Evolutionary conservation across 2,888 invertebrate genomes (phyloP).

Genomic region (Achlya flavicornis): DNA sequence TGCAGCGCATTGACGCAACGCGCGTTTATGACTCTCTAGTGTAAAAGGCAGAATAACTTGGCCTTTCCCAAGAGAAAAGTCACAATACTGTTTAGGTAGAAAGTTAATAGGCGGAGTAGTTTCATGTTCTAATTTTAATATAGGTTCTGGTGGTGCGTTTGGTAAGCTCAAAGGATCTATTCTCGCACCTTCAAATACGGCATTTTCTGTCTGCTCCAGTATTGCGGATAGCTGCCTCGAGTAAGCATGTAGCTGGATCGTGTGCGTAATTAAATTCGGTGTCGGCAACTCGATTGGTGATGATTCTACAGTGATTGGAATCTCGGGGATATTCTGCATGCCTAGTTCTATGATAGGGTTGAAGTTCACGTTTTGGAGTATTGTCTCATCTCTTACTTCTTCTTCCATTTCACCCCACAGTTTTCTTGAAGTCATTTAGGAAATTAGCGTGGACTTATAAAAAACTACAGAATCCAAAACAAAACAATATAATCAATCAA

Average conservation of each 20-base stretch:
- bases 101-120: conserved; percentile 68
- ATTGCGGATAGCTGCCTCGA: conserved; percentile 64
- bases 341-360: conserved; percentile 80
- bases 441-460: background rate
- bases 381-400: conserved; percentile 59
- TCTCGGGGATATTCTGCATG: conserved; percentile 80
- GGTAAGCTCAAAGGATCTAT: conserved; percentile 66
- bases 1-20: conserved; percentile 73
- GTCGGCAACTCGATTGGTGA: conserved; percentile 74
- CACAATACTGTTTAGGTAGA: conserved; percentile 71
- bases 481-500: no score
- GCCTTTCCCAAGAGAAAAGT: conserved; percentile 74
- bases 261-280: conserved; percentile 75
- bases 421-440: conserved; percentile 56
- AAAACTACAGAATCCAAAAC: no score
- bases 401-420: conserved; percentile 77
- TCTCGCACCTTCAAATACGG: conserved; percentile 62
- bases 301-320: conserved; percentile 74
- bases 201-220: conserved; percentile 66
- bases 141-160: conserved; percentile 62
- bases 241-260: conserved; percentile 72
- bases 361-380: conserved; percentile 75
- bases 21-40: conserved; percentile 75
- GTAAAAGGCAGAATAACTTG: conserved; percentile 71
- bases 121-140: conserved; percentile 61